Base-by-base conservation (phyloP, 2,797 vertebrate genomes). In the Pogonophryne albipinna region DNA sequence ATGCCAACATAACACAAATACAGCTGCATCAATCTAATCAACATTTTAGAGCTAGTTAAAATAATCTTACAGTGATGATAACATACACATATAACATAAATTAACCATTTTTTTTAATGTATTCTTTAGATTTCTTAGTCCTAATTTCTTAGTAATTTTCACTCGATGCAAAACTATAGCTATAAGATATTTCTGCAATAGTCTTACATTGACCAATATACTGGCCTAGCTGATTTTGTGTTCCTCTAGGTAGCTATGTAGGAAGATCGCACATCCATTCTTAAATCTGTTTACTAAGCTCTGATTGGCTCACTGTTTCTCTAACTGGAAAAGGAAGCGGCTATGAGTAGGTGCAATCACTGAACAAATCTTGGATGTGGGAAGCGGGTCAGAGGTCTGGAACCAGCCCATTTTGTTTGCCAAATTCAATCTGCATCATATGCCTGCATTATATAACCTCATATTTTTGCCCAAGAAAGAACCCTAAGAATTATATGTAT, bases 351-450 rank as follows among this genome's bases (percentile, higher is more conserved):
- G 59, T 3, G 10, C 58, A 14, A 17, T 50, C 11, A 3, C 51
- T 63, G 45, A 63, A 57, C 59, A 74, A 15, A 41, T 67, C 73
- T 61, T 10, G 17, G 13, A 23, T 46, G 59, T 64, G 45, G 45
- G 45, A 46, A 64, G 46, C 5, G 3, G 55, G 38, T 69, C 52
- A 44, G 17, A 69, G 51, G 51, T 69, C 63, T 52, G n/a, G 2
- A 59, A 71, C 41, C 70, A 56, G 42, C 53, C 53, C 19, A 17
- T 58, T 58, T 15, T 45, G 23, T 51, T 31, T 44, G 50, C 15
- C 31, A 20, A 45, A 42, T 76, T 14, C 13, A 11, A 51, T 34
- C 51, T 44, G 51, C 31, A 42, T 61, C 20, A 61, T 27, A 41
- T 42, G 1, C 10, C 38, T 66, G 23, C 56, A 38, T 70, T 57